Conservation (phyloP, 2,113 vertebrate genomes). For the Pelecanus crispus region DNA sequence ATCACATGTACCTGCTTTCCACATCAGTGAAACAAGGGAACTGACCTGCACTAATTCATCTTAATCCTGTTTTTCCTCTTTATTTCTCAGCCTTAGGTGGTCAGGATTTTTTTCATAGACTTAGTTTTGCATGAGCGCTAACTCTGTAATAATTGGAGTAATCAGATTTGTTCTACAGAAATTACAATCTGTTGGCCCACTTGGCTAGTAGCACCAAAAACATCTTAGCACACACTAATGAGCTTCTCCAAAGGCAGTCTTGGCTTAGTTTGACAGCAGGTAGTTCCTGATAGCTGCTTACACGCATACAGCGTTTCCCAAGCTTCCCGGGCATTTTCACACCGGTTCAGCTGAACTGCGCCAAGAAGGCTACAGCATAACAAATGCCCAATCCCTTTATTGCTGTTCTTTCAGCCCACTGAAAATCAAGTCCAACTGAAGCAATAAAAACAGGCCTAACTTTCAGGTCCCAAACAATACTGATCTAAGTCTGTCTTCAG, state of each 20-base stretch:
- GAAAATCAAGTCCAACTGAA: background rate
- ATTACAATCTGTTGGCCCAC: background rate
- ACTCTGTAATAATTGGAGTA: constrained; percentile 27
- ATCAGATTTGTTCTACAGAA: constrained; percentile 37
- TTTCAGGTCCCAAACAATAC: background rate
- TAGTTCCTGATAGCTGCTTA: rapidly evolving
- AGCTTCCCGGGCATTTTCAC: background rate
- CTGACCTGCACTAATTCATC: constrained; percentile 45
- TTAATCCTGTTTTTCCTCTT: constrained; percentile 48
- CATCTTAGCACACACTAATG: background rate
- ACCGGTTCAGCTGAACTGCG: background rate
- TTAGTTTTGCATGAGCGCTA: background rate
- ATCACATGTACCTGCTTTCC: constrained; percentile 28
- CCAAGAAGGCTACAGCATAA: rapidly evolving
- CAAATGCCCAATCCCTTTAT: background rate
- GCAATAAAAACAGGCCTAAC: background rate
- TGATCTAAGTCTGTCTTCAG: background rate
- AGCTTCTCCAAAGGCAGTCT: background rate
- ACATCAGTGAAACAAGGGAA: background rate
- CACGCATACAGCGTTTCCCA: rapidly evolving
- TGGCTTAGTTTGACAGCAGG: background rate
- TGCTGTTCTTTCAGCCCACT: background rate
- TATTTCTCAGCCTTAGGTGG: constrained; percentile 13
- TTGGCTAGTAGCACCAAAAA: background rate
- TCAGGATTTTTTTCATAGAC: background rate